phyloP scores from a whole-genome alignment of 2,113 vertebrate genomes.

The Manacus vitellinus region DNA sequence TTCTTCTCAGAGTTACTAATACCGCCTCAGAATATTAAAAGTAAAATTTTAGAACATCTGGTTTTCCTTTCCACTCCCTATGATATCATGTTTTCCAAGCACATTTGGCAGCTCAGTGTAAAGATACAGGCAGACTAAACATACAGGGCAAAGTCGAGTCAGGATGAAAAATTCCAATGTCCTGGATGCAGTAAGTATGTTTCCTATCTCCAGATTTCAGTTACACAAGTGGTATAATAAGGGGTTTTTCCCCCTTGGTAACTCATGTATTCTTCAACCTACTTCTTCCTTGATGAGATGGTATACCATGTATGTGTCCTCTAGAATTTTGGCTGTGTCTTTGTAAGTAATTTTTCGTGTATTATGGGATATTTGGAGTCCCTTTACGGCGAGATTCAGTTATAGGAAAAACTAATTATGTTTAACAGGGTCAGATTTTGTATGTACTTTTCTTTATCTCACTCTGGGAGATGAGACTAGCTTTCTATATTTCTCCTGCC shows the following conservation, averaged over 20 bases:
- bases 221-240: neutral
- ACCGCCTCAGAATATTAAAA: neutral
- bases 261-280: neutral
- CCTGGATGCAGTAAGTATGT: neutral
- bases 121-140: slow-evolving; percentile 66
- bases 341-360: neutral
- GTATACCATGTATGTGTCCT: neutral
- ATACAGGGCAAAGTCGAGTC: neutral
- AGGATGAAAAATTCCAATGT: slow-evolving; percentile 32
- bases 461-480: neutral
- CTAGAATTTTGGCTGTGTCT: neutral
- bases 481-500: neutral
- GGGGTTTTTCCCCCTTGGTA: neutral
- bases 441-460: neutral
- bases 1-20: neutral
- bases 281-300: slow-evolving; percentile 11
- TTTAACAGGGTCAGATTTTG: neutral
- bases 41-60: slow-evolving; percentile 52
- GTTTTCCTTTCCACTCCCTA: slow-evolving; percentile 58
- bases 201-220: neutral
- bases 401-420: neutral
- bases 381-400: neutral
- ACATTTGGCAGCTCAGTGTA: slow-evolving; percentile 40
- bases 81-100: slow-evolving; percentile 68
- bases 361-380: neutral